Evolutionary conservation across 2,888 invertebrate species (phyloP).

Genomic region (Himalopsyche kuldschensis): DNA sequence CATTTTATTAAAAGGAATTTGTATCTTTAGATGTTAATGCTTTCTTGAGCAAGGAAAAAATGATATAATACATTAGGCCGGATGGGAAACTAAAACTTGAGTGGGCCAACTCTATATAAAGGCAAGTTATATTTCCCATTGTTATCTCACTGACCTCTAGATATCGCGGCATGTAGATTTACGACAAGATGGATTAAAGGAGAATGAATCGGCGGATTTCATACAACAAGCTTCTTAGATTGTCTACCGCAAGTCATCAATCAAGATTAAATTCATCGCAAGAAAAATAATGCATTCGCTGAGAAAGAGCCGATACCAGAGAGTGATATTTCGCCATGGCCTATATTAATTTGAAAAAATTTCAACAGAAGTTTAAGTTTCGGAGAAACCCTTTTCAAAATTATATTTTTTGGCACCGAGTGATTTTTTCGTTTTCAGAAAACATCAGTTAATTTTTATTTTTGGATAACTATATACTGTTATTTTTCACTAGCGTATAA

Average conservation of each 20-base stretch:
- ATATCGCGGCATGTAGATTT: conserved; percentile 20
- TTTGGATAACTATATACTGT: too few species aligned
- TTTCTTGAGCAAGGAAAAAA: background rate
- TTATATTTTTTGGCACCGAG: too few species aligned
- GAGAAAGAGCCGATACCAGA: background rate
- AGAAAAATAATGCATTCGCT: conserved; percentile 32
- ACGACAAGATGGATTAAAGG: conserved; percentile 30
- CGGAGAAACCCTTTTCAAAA: too few species aligned
- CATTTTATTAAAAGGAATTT: background rate
- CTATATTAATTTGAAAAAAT: background rate
- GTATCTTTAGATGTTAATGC: background rate
- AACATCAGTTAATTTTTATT: too few species aligned
- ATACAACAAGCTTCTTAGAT: conserved; percentile 25
- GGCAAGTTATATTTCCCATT: background rate
- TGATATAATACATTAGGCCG: background rate
- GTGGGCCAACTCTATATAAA: background rate
- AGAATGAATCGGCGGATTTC: conserved; percentile 28
- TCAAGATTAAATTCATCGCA: conserved; percentile 28
- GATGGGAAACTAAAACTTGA: background rate
- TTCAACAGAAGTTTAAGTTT: background rate
- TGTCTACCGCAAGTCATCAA: conserved; percentile 32
- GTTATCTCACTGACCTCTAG: background rate
- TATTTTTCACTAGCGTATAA: too few species aligned
- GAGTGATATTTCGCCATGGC: background rate
- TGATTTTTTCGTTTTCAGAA: too few species aligned